Evolutionary conservation across 2,797 vertebrate genomes (phyloP).

Genomic region (Darevskia nairensis): DNA sequence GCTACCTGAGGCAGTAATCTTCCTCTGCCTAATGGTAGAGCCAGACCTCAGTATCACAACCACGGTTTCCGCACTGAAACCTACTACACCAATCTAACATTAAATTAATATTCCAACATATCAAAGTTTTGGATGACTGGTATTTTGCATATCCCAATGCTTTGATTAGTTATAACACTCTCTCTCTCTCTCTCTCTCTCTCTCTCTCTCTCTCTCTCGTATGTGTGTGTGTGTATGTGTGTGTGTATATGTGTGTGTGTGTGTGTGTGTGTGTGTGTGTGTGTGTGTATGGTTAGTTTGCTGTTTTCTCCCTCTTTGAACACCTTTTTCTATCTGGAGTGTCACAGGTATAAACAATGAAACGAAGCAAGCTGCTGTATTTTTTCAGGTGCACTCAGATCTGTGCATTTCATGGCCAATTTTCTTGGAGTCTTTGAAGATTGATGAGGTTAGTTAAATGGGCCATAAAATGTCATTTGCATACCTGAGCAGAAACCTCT

Average conservation of each 20-base stretch:
- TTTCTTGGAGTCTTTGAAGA: conserved; percentile 23
- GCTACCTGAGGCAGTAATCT: too few relatives aligned
- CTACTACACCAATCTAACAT: background rate
- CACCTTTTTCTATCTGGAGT: background rate
- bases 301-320: background rate
- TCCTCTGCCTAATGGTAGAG: too few relatives aligned
- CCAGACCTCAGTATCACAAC: background rate
- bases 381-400: background rate
- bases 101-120: background rate
- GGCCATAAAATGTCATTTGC: conserved; percentile 26
- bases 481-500: background rate
- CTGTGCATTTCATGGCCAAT: conserved; percentile 11
- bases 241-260: too few relatives aligned
- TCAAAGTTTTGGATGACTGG: background rate
- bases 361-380: background rate
- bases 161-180: too few relatives aligned
- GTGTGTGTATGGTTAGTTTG: too few relatives aligned
- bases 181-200: too few relatives aligned
- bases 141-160: background rate
- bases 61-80: background rate
- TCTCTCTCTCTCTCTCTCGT: too few relatives aligned
- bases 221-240: too few relatives aligned
- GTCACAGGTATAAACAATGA: background rate
- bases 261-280: too few relatives aligned
- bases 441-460: conserved; percentile 37